Evolutionary conservation across 2,888 invertebrate species (phyloP), one percentile per base, ranked within the genome.

Genomic region (Dryomyza anilis): DNA sequence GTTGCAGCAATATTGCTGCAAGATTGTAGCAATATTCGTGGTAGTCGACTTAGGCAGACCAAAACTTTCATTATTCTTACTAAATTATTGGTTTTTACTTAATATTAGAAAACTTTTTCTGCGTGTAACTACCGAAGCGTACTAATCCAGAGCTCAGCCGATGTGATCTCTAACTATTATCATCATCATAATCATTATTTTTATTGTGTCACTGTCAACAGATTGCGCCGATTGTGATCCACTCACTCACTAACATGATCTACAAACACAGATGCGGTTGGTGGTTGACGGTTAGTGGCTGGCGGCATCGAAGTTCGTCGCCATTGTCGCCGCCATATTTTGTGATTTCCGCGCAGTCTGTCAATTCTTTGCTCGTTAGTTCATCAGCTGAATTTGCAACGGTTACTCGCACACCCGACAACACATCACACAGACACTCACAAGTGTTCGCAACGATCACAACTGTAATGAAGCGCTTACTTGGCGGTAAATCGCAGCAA

Each of bases 121-220:
- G n/a, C n/a, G n/a, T n/a, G n/a, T n/a, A n/a, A n/a, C n/a, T n/a
- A n/a, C n/a, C n/a, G n/a, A n/a, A n/a, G n/a, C n/a, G n/a, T 7
- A 39, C 23, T 30, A 21, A 39, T 21, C 25, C 36, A n/a, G 56
- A 56, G 10, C 29, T 30, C 30, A 30, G 10, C 19, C 58, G 21
- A 30, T 25, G 23, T 21, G 33, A 48, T 48, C 43, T 33, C 21
- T 48, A 21, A 23, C 48, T 50, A 50, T 50, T 4, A 46, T 46
- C 19, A 19, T 16, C 21, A 46, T 46, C 21, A 50, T 50, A 14
- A 23, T 5, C 23, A 36, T 36, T 33, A 16, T 27, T 16, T 27
- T 48, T 59, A 27, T 30, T 59, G 59, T 59, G 59, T 59, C 59
- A 59, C 59, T 59, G 59, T 59, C 59, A 59, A 45, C 58, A 29